These are phyloP conservation scores for Drosophila prostipennis DNA, from an alignment of 2,888 invertebrate species.

Conservation along the genomic window DNA sequence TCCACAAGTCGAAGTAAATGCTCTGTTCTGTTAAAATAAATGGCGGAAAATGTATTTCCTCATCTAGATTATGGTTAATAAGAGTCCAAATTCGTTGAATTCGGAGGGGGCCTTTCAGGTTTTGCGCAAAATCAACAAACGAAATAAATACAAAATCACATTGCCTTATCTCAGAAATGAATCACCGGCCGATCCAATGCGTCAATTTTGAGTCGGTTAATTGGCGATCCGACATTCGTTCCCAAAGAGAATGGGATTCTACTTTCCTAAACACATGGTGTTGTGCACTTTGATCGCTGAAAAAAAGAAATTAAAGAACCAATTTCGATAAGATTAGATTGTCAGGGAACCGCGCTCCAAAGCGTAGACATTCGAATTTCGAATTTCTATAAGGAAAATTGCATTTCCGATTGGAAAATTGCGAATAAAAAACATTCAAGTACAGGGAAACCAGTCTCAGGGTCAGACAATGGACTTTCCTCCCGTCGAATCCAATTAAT, in stretches of 20 bases:
- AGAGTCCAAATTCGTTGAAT: background rate
- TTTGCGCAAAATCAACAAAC: conserved; percentile 2
- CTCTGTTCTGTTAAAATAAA: conserved; percentile 7
- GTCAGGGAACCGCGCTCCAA: conserved; percentile 3
- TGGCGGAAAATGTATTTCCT: conserved; percentile 22
- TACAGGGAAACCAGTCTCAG: conserved; percentile 16
- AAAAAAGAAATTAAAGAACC: conserved; percentile 46
- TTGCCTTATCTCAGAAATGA: conserved; percentile 56
- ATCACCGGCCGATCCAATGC: conserved; percentile 50
- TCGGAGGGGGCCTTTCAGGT: background rate
- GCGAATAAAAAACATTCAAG: conserved; percentile 27
- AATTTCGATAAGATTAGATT: conserved; percentile 65
- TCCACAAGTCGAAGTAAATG: background rate
- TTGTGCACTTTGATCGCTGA: conserved; percentile 54
- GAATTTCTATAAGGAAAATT: conserved; percentile 28
- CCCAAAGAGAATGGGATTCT: conserved; percentile 31
- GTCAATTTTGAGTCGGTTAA: conserved; percentile 54
- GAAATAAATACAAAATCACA: conserved; percentile 10
- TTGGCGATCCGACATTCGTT: conserved; percentile 43
- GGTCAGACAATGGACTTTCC: conserved; percentile 54
- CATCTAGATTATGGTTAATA: conserved; percentile 4
- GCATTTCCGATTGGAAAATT: conserved; percentile 46
- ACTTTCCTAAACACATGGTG: conserved; percentile 12
- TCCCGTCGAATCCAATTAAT: conserved; percentile 65
- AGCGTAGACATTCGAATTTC: conserved; percentile 12